Evolutionary conservation across 2,797 vertebrate genomes (phyloP).

Genomic region (Eutrigla gurnardus): DNA sequence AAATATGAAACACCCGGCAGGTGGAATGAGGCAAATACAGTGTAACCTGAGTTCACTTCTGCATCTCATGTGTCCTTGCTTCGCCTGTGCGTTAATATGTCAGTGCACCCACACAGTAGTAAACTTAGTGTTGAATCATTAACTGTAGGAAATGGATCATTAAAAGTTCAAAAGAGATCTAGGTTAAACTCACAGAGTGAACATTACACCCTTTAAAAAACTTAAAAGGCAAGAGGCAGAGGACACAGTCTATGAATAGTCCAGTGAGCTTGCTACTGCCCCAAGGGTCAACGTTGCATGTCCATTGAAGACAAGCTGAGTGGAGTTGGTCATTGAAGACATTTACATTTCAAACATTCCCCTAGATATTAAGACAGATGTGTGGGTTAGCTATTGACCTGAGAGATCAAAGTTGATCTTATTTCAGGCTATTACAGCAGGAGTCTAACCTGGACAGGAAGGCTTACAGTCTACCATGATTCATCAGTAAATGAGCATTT

Average conservation of each 20-base stretch:
- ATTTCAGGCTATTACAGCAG: slow-evolving; percentile 55
- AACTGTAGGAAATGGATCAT: slow-evolving; percentile 87
- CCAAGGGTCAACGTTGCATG: slow-evolving; percentile 71
- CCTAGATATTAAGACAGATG: slow-evolving; percentile 71
- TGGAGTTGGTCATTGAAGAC: slow-evolving; percentile 66
- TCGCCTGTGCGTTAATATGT: slow-evolving; percentile 74
- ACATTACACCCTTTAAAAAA: slow-evolving; percentile 85
- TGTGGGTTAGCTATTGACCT: slow-evolving; percentile 59
- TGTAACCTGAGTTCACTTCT: slow-evolving; percentile 55
- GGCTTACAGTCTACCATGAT: slow-evolving; percentile 17
- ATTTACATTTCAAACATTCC: slow-evolving; percentile 82
- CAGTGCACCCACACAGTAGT: slow-evolving; percentile 78
- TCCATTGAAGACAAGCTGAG: slow-evolving; percentile 71
- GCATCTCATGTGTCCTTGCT: slow-evolving; percentile 58
- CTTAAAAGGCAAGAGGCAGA: slow-evolving; percentile 81
- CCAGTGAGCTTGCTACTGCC: slow-evolving; percentile 74
- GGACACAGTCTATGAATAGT: slow-evolving; percentile 79
- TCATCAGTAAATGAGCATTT: slow-evolving; percentile 17
- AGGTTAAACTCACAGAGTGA: slow-evolving; percentile 85
- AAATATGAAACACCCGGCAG: neutral
- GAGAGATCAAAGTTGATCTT: slow-evolving; percentile 54
- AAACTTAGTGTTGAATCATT: slow-evolving; percentile 84
- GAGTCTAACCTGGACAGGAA: slow-evolving; percentile 33
- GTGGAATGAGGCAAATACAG: slow-evolving; percentile 18
- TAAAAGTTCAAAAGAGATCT: slow-evolving; percentile 88